Evolutionary conservation across 2,113 vertebrate genomes (phyloP).

Genomic region (Baryphthengus martii): DNA sequence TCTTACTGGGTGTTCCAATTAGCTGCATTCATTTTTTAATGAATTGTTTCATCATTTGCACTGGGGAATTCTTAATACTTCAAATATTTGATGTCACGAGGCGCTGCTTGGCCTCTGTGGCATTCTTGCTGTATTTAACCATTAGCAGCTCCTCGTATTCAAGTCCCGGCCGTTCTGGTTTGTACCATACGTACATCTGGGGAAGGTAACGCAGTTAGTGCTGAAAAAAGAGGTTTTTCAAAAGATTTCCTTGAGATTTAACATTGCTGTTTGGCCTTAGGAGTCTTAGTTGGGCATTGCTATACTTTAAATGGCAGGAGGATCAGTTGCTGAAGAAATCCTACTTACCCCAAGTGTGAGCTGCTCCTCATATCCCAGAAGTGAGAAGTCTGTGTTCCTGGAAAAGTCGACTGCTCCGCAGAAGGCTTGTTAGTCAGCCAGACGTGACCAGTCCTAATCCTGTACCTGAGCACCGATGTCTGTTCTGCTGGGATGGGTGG

Average conservation of each 20-base stretch:
- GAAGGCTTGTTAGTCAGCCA: not conserved
- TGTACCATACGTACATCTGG: not conserved
- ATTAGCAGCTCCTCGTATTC: not conserved
- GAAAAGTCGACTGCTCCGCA: not conserved
- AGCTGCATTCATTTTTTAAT: slow-evolving; percentile 52
- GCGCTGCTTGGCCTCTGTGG: slow-evolving; percentile 11
- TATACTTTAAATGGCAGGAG: not conserved
- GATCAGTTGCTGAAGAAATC: not conserved
- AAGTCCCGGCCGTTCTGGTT: not conserved
- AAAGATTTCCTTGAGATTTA: not conserved
- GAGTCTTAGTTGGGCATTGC: not conserved
- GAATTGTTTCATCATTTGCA: slow-evolving; percentile 60
- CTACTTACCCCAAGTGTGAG: not conserved
- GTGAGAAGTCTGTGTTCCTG: not conserved
- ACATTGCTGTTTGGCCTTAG: not conserved
- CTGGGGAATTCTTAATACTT: slow-evolving; percentile 60
- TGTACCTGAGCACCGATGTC: not conserved
- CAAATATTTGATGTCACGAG: slow-evolving; percentile 55
- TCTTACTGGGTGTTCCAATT: slow-evolving; percentile 53
- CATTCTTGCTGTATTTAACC: slow-evolving; percentile 19
- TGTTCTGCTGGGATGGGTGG: not conserved
- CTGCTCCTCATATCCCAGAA: not conserved
- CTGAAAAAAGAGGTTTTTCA: not conserved
- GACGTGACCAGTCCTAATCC: not conserved
- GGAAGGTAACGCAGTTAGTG: not conserved